These are phyloP conservation scores for Crossocerus cetratus DNA, from an alignment of 2,888 invertebrate genomes.

Conservation along the genomic window DNA sequence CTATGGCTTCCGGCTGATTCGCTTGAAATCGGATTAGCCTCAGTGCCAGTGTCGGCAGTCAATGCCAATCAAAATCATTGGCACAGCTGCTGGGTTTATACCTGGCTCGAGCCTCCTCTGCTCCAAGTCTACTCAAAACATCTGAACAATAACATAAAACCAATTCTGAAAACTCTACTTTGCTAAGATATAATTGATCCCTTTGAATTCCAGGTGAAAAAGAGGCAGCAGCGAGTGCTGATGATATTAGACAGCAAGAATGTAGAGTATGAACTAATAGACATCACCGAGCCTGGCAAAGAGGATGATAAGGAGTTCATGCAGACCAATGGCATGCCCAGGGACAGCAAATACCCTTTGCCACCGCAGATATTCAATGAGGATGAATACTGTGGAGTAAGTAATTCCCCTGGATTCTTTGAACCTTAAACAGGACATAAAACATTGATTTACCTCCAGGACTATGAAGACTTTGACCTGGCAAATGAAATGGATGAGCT, in stretches of 20 bases:
- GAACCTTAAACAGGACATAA: too few relatives aligned
- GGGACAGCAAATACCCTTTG: slow-evolving; percentile 87
- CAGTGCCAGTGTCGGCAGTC: too few relatives aligned
- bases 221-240: slow-evolving; percentile 94
- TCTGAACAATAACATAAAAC: too few relatives aligned
- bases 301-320: slow-evolving; percentile 94
- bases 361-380: slow-evolving; percentile 98
- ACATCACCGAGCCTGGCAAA: slow-evolving; percentile 95
- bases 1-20: too few relatives aligned
- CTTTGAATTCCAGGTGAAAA: slow-evolving; percentile 94
- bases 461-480: slow-evolving; percentile 94
- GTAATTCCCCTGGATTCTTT: slow-evolving; percentile 63
- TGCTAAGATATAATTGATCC: too few relatives aligned
- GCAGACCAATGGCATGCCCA: slow-evolving; percentile 90
- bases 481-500: slow-evolving; percentile 94
- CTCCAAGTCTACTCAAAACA: too few relatives aligned
- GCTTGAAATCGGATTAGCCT: too few relatives aligned
- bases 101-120: too few relatives aligned
- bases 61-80: too few relatives aligned
- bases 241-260: slow-evolving; percentile 96
- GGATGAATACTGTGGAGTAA: slow-evolving; percentile 94
- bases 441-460: too few relatives aligned
- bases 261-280: slow-evolving; percentile 93
- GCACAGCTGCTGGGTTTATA: too few relatives aligned
- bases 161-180: too few relatives aligned